Evolutionary conservation across 2,797 vertebrate genomes (phyloP).

Genomic region (Florisuga fusca): DNA sequence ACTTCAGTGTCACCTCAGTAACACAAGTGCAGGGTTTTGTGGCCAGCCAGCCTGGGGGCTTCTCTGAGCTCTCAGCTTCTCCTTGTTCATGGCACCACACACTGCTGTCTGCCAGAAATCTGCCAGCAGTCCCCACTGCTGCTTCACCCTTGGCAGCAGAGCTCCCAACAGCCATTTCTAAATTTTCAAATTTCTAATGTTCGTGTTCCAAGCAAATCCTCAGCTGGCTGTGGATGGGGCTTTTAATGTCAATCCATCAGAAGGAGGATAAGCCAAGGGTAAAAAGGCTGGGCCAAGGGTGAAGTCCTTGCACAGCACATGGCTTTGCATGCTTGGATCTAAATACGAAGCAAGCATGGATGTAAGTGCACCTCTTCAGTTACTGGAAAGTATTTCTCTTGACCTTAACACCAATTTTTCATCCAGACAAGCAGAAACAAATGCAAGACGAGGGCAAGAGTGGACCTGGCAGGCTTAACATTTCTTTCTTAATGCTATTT

Average conservation of each 20-base stretch:
- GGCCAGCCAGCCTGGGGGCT: neutral
- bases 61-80: neutral
- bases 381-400: conserved; percentile 46
- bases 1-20: neutral
- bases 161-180: neutral
- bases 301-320: neutral
- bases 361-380: neutral
- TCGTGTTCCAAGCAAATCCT: neutral
- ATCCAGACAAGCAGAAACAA: conserved; percentile 24
- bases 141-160: neutral
- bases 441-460: neutral
- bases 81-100: rapidly evolving
- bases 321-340: conserved; percentile 29
- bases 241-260: neutral
- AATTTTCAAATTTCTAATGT: neutral
- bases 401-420: conserved; percentile 27
- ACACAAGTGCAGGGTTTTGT: neutral
- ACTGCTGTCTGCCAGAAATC: neutral
- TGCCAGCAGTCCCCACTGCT: neutral
- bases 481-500: conserved; percentile 34
- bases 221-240: neutral
- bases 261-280: neutral
- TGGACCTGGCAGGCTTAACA: neutral
- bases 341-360: neutral
- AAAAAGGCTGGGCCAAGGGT: neutral